phyloP scores from a whole-genome alignment of 30 jellyfish, hydroid and myxozoan genomes.

The Pelagia noctiluca region DNA sequence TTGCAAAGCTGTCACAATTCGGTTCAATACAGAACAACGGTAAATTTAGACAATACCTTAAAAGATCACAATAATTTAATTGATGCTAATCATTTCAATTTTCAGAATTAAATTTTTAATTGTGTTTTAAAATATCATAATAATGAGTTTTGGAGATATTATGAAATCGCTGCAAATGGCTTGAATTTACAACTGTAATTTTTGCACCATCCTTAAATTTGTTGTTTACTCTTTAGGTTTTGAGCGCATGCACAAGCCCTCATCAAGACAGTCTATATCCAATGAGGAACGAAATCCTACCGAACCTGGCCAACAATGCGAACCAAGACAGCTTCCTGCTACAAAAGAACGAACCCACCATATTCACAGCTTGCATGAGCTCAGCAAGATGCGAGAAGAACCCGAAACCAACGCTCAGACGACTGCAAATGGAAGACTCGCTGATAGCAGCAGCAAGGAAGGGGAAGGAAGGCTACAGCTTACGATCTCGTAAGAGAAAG shows the following conservation, averaged over 20 bases:
- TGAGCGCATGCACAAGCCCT: constrained; percentile 50
- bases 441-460: not conserved
- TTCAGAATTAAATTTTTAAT: no score
- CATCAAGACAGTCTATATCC: constrained; percentile 72
- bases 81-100: no score
- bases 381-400: not conserved
- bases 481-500: constrained; percentile 1
- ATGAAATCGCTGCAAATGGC: not conserved
- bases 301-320: constrained; percentile 54
- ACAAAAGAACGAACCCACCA: not conserved
- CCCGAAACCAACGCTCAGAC: not conserved
- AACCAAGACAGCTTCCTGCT: not conserved
- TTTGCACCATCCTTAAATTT: not conserved
- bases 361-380: not conserved
- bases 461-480: not conserved
- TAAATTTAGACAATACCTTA: no score
- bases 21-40: no score
- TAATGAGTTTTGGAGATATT: no score
- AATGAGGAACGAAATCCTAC: constrained; percentile 68
- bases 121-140: no score
- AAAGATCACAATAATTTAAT: no score
- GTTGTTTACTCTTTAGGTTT: not conserved
- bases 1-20: no score
- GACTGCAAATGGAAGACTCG: not conserved
- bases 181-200: not conserved